Conservation (phyloP, 2,888 invertebrate genomes). For the Odontocolon sp. region DNA sequence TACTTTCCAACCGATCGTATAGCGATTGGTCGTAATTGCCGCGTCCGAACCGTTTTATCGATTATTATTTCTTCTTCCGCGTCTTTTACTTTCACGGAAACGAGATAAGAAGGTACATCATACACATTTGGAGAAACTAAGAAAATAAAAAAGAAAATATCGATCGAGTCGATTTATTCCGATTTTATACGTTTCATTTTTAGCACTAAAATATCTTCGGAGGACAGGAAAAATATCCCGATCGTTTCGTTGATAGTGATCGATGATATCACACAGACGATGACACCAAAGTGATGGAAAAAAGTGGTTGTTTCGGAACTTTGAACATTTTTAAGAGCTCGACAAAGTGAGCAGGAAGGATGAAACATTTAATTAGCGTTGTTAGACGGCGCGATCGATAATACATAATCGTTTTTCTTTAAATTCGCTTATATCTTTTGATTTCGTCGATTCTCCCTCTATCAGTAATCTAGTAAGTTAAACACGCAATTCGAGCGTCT, state of each 20-base stretch:
- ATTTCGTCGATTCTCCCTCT: slow-evolving; percentile 35
- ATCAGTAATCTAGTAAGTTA: slow-evolving; percentile 22
- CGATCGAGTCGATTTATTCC: not conserved
- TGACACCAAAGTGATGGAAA: not conserved
- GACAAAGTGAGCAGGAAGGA: slow-evolving; percentile 10
- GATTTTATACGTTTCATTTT: slow-evolving; percentile 1
- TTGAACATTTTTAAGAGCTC: not conserved
- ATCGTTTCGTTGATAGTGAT: too few species aligned
- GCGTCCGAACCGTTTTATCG: not conserved
- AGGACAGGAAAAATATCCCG: not conserved
- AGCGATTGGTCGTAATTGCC: not conserved
- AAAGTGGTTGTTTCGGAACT: not conserved
- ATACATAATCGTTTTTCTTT: not conserved
- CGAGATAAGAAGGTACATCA: slow-evolving; percentile 3
- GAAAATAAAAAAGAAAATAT: not conserved
- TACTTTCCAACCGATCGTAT: slow-evolving; percentile 10
- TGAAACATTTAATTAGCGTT: slow-evolving; percentile 9
- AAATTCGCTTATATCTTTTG: slow-evolving; percentile 28
- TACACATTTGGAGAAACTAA: not conserved
- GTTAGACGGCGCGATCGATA: not conserved
- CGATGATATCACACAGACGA: not conserved
- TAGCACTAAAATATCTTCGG: slow-evolving; percentile 3
- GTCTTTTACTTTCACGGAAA: not conserved
- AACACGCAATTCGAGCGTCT: slow-evolving; percentile 57
- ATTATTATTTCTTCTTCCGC: not conserved